A percentile compares a stretch with the other conserved stretches of the same genome.
These are phyloP conservation scores for Lasaia peninsularis DNA, from an alignment of 1,140 invertebrate genomes.

Conservation along the genomic window DNA sequence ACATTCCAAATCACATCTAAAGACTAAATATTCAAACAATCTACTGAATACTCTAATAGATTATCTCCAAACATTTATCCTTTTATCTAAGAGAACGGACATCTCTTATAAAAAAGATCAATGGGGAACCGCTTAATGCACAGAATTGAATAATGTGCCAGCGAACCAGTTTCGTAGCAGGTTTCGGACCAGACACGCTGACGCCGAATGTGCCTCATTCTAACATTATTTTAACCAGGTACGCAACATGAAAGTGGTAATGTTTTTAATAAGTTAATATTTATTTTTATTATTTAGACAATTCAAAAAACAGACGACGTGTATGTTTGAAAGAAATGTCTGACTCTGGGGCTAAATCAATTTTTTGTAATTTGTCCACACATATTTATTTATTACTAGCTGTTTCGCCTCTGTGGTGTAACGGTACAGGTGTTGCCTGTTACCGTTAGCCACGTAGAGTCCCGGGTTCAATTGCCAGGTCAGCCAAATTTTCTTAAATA, in stretches of 20 bases:
- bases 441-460: no score
- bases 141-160: conserved; percentile 40
- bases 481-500: no score
- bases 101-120: conserved; percentile 47
- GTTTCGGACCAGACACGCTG: conserved; percentile 39
- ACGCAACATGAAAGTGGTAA: no score
- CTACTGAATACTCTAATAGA: conserved; percentile 12
- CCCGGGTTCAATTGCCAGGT: no score
- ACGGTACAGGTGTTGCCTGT: no score
- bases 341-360: no score
- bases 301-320: no score
- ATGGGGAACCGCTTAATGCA: conserved; percentile 41
- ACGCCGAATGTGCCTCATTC: conserved; percentile 31
- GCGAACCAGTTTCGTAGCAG: conserved; percentile 29
- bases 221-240: not conserved
- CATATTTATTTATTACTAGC: no score
- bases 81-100: conserved; percentile 25
- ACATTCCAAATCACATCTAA: conserved; percentile 2
- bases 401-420: no score
- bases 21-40: conserved; percentile 13
- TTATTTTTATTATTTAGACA: not conserved
- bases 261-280: not conserved
- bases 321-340: no score
- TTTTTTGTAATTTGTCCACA: no score
- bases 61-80: conserved; percentile 25